These are phyloP conservation scores for Ornithoptera priamus DNA, from an alignment of 2,888 invertebrate species.

Conservation along the genomic window DNA sequence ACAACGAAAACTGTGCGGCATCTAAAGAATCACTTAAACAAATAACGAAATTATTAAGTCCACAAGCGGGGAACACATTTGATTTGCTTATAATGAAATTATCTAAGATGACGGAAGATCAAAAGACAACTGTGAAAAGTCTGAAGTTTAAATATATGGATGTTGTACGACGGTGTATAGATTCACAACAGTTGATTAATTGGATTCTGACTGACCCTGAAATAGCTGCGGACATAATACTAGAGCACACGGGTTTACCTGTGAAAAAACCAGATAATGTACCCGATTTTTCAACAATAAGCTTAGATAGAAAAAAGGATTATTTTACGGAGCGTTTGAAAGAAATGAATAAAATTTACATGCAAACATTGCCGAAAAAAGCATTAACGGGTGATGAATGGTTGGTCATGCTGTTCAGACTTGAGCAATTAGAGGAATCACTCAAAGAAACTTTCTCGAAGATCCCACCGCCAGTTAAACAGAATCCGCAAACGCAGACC, in stretches of 20 bases:
- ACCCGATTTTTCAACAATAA: conserved; percentile 51
- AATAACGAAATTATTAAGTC: conserved; percentile 55
- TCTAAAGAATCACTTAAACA: conserved; percentile 59
- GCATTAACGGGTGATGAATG: conserved; percentile 65
- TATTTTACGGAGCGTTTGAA: conserved; percentile 59
- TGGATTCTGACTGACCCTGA: conserved; percentile 66
- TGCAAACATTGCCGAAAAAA: conserved; percentile 64
- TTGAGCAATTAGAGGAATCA: conserved; percentile 61
- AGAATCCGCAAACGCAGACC: conserved; percentile 36
- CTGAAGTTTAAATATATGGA: conserved; percentile 67
- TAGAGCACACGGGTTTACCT: conserved; percentile 61
- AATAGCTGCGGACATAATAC: conserved; percentile 58
- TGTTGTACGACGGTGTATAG: conserved; percentile 58
- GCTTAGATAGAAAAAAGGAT: conserved; percentile 54
- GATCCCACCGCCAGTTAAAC: conserved; percentile 43
- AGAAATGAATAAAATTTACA: conserved; percentile 61
- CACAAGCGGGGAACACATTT: conserved; percentile 59
- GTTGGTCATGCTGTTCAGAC: conserved; percentile 62
- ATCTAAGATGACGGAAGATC: conserved; percentile 58
- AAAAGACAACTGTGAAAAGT: conserved; percentile 56
- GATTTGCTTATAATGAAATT: conserved; percentile 66
- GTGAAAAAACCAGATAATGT: conserved; percentile 47
- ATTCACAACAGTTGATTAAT: conserved; percentile 56
- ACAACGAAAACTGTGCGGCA: conserved; percentile 47
- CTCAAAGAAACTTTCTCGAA: conserved; percentile 58